Percentiles rank a stretch among this genome's conserved stretches.
Evolutionary conservation across 2,888 invertebrate species (phyloP).

Genomic region (Scelioninae gen. 1): DNA sequence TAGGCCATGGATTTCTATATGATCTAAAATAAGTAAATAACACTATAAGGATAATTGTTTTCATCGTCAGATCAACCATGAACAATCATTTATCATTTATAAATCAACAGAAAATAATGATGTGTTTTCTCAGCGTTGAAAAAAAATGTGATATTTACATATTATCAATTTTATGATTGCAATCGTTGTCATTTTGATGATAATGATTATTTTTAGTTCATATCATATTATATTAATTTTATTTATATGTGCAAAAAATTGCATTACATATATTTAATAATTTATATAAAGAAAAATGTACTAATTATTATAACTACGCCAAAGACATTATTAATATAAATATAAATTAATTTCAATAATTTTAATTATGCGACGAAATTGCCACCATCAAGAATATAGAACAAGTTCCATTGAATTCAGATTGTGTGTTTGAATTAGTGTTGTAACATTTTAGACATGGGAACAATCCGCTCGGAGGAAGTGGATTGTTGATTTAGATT

Average conservation of each 20-base stretch:
- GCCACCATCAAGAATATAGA: neutral
- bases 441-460: constrained; percentile 21
- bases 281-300: too few relatives aligned
- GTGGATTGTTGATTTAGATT: constrained; percentile 43
- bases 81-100: neutral
- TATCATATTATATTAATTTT: too few relatives aligned
- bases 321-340: neutral
- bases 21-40: constrained; percentile 33
- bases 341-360: neutral
- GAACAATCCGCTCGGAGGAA: constrained; percentile 38
- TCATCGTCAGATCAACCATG: neutral
- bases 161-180: too few relatives aligned
- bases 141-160: too few relatives aligned
- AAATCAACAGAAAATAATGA: too few relatives aligned
- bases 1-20: constrained; percentile 51
- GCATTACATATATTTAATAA: neutral
- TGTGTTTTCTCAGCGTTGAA: too few relatives aligned
- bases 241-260: too few relatives aligned
- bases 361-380: neutral
- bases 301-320: too few relatives aligned
- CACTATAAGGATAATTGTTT: constrained; percentile 21
- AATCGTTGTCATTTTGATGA: too few relatives aligned
- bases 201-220: too few relatives aligned
- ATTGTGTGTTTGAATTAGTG: constrained; percentile 40
- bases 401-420: constrained; percentile 11